Evolutionary conservation across 2,888 invertebrate species (phyloP).

Genomic region (Parnassius glacialis): DNA sequence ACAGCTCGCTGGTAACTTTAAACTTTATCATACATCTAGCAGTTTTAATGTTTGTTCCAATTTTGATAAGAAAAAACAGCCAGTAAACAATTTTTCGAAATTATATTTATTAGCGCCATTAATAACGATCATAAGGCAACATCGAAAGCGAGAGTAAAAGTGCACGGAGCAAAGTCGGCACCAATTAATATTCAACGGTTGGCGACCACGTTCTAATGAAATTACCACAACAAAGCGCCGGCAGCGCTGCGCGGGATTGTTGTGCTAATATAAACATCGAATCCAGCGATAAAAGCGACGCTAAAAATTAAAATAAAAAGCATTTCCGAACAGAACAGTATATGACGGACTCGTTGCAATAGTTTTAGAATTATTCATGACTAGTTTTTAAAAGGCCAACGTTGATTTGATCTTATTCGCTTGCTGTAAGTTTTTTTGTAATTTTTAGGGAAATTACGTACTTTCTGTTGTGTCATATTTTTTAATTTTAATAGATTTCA

Average conservation of each 20-base stretch:
- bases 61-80: too few relatives aligned
- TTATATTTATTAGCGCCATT: background rate
- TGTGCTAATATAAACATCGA: slow-evolving; percentile 75
- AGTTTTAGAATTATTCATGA: slow-evolving; percentile 9
- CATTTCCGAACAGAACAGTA: slow-evolving; percentile 16
- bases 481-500: too few relatives aligned
- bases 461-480: too few relatives aligned
- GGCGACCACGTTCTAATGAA: slow-evolving; percentile 67
- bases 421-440: too few relatives aligned
- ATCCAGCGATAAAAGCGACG: slow-evolving; percentile 56
- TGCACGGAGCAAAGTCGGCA: slow-evolving; percentile 45
- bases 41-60: too few relatives aligned
- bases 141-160: slow-evolving; percentile 42
- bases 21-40: too few relatives aligned
- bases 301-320: slow-evolving; percentile 29
- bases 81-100: background rate
- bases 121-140: slow-evolving; percentile 24
- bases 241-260: slow-evolving; percentile 56
- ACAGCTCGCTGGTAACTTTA: too few relatives aligned
- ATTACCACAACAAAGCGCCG: slow-evolving; percentile 75
- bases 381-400: background rate
- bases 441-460: too few relatives aligned
- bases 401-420: too few relatives aligned
- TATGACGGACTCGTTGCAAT: background rate
- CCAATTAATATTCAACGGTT: slow-evolving; percentile 69